Percentiles rank a stretch among this genome's conserved stretches.
Evolutionary conservation across 2,113 vertebrate genomes (phyloP).

Genomic region (Artemisiospiza belli): DNA sequence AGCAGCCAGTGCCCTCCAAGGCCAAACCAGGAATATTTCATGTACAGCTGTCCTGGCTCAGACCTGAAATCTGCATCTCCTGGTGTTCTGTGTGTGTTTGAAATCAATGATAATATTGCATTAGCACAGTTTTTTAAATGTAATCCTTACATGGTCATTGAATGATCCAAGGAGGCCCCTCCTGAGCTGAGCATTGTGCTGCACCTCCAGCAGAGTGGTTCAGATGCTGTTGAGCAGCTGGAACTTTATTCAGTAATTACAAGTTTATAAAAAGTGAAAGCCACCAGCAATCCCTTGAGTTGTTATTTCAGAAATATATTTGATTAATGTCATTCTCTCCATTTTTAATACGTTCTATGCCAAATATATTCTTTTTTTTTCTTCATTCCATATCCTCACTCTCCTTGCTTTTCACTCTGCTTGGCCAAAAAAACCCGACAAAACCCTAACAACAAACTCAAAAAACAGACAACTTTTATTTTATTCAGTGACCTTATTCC

Average conservation of each 20-base stretch:
- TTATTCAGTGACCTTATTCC: slow-evolving; percentile 63
- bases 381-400: not conserved
- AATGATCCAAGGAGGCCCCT: not conserved
- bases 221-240: not conserved
- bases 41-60: not conserved
- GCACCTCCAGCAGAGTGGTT: not conserved
- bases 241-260: not conserved
- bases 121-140: not conserved
- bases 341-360: slow-evolving; percentile 33
- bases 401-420: slow-evolving; percentile 16
- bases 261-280: slow-evolving; percentile 30
- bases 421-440: not conserved
- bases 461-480: slow-evolving; percentile 43
- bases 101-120: not conserved
- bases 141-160: slow-evolving; percentile 13
- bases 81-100: not conserved
- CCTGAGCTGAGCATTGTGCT: not conserved
- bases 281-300: not conserved
- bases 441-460: not conserved
- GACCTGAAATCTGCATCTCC: not conserved
- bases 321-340: slow-evolving; percentile 2
- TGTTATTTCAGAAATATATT: not conserved
- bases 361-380: slow-evolving; percentile 39
- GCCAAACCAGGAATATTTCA: not conserved
- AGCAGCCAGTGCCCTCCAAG: not conserved